Evolutionary conservation across 2,797 vertebrate genomes (phyloP).

Genomic region (Microchirus variegatus): DNA sequence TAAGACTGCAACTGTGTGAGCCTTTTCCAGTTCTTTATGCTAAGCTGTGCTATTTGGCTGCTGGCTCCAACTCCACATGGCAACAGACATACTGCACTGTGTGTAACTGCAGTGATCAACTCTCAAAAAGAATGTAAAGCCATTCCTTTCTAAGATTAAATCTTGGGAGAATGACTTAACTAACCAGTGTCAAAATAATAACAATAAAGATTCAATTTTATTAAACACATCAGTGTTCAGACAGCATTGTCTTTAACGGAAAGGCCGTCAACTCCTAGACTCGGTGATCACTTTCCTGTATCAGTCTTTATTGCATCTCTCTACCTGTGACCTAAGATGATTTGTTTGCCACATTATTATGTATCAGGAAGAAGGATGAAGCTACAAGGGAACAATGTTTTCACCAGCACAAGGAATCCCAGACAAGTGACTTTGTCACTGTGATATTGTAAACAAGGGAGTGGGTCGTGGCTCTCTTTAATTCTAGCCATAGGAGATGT

Average conservation of each 20-base stretch:
- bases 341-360: conserved; percentile 58
- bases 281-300: conserved; percentile 19
- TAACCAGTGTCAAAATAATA: no score
- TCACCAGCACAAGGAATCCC: conserved; percentile 59
- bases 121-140: no score
- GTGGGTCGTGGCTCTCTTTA: conserved; percentile 51
- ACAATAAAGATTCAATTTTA: no score
- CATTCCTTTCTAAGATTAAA: no score
- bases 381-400: conserved; percentile 69
- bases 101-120: no score
- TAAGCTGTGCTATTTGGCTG: no score
- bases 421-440: conserved; percentile 71
- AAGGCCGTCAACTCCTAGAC: conserved; percentile 20
- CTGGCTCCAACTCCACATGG: no score
- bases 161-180: no score
- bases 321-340: conserved; percentile 31
- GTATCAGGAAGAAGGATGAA: conserved; percentile 50
- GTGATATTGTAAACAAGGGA: conserved; percentile 65
- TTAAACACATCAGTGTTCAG: no score
- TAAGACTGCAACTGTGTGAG: no score
- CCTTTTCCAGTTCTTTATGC: no score
- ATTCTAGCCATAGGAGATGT: conserved; percentile 60
- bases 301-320: conserved; percentile 34
- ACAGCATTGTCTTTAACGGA: neutral
- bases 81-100: no score